Evolutionary conservation across 2,113 vertebrate genomes (phyloP), one percentile per base, ranked within the genome.

Genomic region (Australoheros scitulus): DNA sequence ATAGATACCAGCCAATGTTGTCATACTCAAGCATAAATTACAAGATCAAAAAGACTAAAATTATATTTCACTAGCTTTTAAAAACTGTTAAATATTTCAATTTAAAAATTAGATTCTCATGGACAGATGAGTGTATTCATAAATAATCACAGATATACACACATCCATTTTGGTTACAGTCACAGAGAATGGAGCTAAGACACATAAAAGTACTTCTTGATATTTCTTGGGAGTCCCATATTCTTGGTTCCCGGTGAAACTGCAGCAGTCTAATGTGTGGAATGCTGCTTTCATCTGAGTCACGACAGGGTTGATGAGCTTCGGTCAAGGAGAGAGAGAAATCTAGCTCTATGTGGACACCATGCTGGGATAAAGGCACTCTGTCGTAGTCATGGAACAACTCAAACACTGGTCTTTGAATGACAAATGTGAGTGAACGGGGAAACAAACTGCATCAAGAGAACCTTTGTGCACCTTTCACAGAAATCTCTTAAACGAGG

Each of bases 81-180:
- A 5, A 32, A 32, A 32, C 32, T 32, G 32, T 32, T 1, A 32
- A 32, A 32, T 32, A 32, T 32, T 32, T 32, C 32, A 32, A 32
- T 32, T 32, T 32, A 32, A 32, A 32, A 32, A 32, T 32, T 5
- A 6, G 32, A 32, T 32, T 6, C 32, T 6, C 32, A 32, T 32
- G 32, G 6, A 32, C 32, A 32, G 32, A 32, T 32, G 32, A 95
- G 85, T 36, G 90, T 93, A 92, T 95, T 94, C 93, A 97, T 96
- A 96, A 96, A 96, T 96, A 97, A 96, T 95, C 96, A 96, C 95
- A 94, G 92, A 98, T 97, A 97, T 97, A 98, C 4, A 32, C 92
- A 98, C 92, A 94, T 87, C 92, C 86, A 94, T 93, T 94, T 93
- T 95, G 88, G 87, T 95, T 26, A 26, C 26, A 26, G 26, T 26